Base-by-base conservation (phyloP, 1,140 invertebrate species). In the Chironomus tepperi region DNA sequence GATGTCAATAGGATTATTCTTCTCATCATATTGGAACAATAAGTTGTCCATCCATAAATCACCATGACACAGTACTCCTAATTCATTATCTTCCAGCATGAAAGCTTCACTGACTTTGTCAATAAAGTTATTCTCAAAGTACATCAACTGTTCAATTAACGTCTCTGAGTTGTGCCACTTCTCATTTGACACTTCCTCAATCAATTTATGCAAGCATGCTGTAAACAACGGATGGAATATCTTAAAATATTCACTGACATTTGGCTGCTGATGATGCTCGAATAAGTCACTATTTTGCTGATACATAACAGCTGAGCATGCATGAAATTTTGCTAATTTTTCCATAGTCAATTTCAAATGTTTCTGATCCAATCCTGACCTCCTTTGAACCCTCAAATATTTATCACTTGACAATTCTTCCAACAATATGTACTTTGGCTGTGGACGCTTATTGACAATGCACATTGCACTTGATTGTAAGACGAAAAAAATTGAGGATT, bases 1-100 rank as follows among this genome's bases (percentile, higher is more conserved):
- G 3, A 87, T 83, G 10, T 84, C 80, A 5, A 84, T 80, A 0
- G 85, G 83, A 74, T 84, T 81, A 0, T 80, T 80, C 0, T 81
- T 73, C 0, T 82, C 75, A 73, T 86, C 78, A 75, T 89, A 89
- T 65, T 83, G 83, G 77, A 89, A 90, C 76, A 90, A 79, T 79
- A 90, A 87, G 76, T 90, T 90, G 75, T 89, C 89, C 1, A 86
- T 81, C 88, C 88, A 90, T 34, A 84, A 82, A 78, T 90, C 89
- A 5, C 89, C 89, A 72, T 90, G 89, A 77, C 86, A 88, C 8
- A 90, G 81, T 0, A 89, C 88, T 34, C 84, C 83, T 75, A 87
- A 86, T 72, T 84, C 83, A 8, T 84, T 81, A 10, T 84, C 78
- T 2, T 77, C 78, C 2, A 77, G 42, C 9, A 77, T 77, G 75